Conservation (phyloP, 2,888 invertebrate species). For the Gibbula magus region DNA sequence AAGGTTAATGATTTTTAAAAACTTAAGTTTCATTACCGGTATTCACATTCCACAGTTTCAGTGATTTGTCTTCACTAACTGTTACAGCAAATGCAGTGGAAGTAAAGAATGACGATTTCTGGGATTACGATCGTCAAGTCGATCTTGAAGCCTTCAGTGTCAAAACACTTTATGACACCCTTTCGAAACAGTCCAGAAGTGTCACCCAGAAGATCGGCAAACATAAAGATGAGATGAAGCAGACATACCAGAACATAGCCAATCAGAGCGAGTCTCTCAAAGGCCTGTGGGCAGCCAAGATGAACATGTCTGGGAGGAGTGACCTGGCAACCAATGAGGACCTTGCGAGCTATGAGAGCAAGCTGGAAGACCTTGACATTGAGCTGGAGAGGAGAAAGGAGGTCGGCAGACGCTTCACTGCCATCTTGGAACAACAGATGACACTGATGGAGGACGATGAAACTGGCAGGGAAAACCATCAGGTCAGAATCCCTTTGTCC, state of each 20-base stretch:
- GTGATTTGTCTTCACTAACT: neutral
- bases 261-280: slow-evolving; percentile 71
- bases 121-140: slow-evolving; percentile 72
- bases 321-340: slow-evolving; percentile 67
- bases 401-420: slow-evolving; percentile 64
- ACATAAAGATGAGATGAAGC: slow-evolving; percentile 73
- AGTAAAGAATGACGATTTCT: slow-evolving; percentile 70
- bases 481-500: slow-evolving; percentile 50
- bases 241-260: slow-evolving; percentile 68
- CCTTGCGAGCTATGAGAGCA: slow-evolving; percentile 62
- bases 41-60: neutral
- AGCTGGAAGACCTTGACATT: slow-evolving; percentile 62
- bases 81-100: slow-evolving; percentile 54
- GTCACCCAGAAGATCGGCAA: slow-evolving; percentile 68
- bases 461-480: slow-evolving; percentile 65
- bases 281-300: slow-evolving; percentile 73
- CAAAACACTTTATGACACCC: slow-evolving; percentile 67
- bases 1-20: too few relatives aligned
- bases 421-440: slow-evolving; percentile 56
- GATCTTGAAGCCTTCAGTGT: slow-evolving; percentile 72
- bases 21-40: too few relatives aligned
- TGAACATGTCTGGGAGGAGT: slow-evolving; percentile 67
- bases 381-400: slow-evolving; percentile 69
- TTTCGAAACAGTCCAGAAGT: slow-evolving; percentile 65
- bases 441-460: slow-evolving; percentile 64